phyloP scores from a whole-genome alignment of 2,113 vertebrate genomes.

The Chaetodon auriga region DNA sequence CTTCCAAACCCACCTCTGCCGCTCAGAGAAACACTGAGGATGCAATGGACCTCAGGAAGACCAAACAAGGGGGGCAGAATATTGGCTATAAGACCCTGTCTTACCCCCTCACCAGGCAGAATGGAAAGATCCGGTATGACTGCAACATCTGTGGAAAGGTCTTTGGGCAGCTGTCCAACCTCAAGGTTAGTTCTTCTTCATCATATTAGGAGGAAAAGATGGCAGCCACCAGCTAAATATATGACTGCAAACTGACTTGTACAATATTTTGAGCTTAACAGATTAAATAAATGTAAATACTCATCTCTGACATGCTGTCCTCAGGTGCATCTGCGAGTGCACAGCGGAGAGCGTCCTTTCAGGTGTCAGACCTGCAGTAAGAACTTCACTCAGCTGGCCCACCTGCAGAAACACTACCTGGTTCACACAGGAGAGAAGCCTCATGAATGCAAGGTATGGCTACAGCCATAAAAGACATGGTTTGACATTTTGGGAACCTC shows the following conservation, averaged over 20 bases:
- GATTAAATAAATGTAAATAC: neutral
- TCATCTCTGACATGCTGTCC: constrained; percentile 14
- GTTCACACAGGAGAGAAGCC: constrained; percentile 98
- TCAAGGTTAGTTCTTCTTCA: constrained; percentile 88
- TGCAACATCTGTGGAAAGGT: constrained; percentile 96
- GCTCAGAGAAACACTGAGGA: constrained; percentile 83
- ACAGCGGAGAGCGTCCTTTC: constrained; percentile 96
- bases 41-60: constrained; percentile 89
- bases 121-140: constrained; percentile 97
- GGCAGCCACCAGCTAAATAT: neutral
- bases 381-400: constrained; percentile 95
- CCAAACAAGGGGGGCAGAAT: constrained; percentile 83
- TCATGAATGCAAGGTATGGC: constrained; percentile 93
- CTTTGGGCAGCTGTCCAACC: constrained; percentile 96
- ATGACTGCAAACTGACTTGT: neutral
- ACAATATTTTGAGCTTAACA: neutral
- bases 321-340: constrained; percentile 96
- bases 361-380: constrained; percentile 95
- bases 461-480: neutral
- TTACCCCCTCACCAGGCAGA: constrained; percentile 94
- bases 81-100: constrained; percentile 93
- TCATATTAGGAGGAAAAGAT: neutral
- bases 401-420: constrained; percentile 98
- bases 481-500: neutral
- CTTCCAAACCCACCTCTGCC: constrained; percentile 91